Conservation (phyloP, 2,797 vertebrate species). For the Sebastes diploproa region DNA sequence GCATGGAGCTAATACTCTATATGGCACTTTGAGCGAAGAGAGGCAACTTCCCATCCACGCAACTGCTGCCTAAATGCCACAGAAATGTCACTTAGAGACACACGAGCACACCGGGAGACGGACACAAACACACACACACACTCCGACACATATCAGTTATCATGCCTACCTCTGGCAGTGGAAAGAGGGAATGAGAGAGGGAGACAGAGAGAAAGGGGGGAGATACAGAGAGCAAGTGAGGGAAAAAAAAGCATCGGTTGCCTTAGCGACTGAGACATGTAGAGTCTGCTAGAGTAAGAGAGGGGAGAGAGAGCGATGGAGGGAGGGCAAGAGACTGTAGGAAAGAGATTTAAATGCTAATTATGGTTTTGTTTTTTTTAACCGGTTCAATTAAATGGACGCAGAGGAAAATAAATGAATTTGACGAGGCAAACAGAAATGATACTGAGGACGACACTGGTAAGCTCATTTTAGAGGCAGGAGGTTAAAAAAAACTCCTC, state of each 20-base stretch:
- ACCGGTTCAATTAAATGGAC: constrained; percentile 80
- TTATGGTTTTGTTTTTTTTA: constrained; percentile 61
- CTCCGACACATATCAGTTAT: constrained; percentile 77
- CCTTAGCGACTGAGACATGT: constrained; percentile 87
- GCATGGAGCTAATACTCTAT: constrained; percentile 53
- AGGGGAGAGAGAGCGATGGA: constrained; percentile 59
- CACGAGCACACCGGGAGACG: constrained; percentile 33
- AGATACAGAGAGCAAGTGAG: constrained; percentile 74
- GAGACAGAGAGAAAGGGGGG: constrained; percentile 74
- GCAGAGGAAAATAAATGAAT: constrained; percentile 68
- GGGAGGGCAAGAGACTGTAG: constrained; percentile 70
- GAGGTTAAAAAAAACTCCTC: constrained; percentile 50
- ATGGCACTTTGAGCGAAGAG: constrained; percentile 62
- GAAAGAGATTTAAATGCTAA: constrained; percentile 86
- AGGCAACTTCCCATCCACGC: constrained; percentile 62
- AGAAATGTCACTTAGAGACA: constrained; percentile 67
- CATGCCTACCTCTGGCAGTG: constrained; percentile 86
- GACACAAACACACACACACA: constrained; percentile 49
- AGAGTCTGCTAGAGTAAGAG: constrained; percentile 70
- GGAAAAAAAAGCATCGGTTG: constrained; percentile 85
- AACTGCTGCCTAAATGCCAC: constrained; percentile 66
- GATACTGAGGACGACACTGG: constrained; percentile 65
- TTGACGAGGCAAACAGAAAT: constrained; percentile 72
- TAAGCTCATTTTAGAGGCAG: constrained; percentile 57
- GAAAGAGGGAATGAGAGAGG: constrained; percentile 82